Evolutionary conservation across 1,140 invertebrate genomes (phyloP), one percentile per base, ranked within the genome.

Genomic region (Drosophila nannoptera): DNA sequence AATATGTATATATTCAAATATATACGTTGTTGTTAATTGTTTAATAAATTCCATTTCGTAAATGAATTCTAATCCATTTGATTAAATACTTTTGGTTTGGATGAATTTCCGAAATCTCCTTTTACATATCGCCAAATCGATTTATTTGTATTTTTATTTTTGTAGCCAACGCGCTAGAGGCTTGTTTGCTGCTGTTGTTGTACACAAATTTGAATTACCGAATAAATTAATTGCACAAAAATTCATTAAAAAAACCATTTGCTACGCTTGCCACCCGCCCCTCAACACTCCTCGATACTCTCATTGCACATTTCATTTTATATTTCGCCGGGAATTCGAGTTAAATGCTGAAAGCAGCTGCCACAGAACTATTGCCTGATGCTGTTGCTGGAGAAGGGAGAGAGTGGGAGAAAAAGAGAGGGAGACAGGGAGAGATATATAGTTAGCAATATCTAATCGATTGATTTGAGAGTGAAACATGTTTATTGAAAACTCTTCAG

Each of bases 141-240:
- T 22, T 56, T 58, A 8, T 11, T 14, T 40, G 7, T 12, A 32
- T 69, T 52, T 69, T 46, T 14, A 59, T 63, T 6, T 42, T 14
- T 45, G 22, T 56, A 50, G 49, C 22, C 64, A 66, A 53, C 62
- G 58, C 78, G 75, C 78, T 77, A 82, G 78, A 82, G 78, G 60
- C 66, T 69, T 29, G 32, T 16, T 73, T 73, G 45, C 22, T 22
- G 22, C 9, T 60, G 22, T 54, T 63, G 56, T 67, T 67, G 33
- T 67, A 75, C 71, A 78, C 75, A 73, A 78, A 70, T 64, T 46
- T 61, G 42, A 73, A 69, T 67, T 63, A 75, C 78, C 78, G 78
- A 82, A 78, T 83, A 78, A 82, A 68, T 75, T 48, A 81, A 46
- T 55, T 40, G 71, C 22, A 77, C 63, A 77, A 78, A 68, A 58